phyloP scores from a whole-genome alignment of 92 coral and sea anemone species.

The Anthopleura xanthogrammica region DNA sequence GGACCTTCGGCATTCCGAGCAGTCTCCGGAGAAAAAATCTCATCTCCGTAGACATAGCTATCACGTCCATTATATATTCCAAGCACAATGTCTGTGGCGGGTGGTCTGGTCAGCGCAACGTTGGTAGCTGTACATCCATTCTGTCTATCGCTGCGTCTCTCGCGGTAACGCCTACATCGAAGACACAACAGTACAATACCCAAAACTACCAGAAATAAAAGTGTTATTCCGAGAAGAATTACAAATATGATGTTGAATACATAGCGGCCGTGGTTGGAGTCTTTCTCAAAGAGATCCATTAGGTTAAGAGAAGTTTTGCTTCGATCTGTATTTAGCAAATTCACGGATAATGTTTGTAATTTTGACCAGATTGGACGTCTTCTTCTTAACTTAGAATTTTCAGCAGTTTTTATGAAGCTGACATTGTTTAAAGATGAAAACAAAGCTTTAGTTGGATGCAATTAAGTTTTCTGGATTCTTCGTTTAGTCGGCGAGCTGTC shows the following conservation, averaged over 20 bases:
- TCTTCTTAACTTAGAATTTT: not conserved
- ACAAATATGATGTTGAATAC: slow-evolving; percentile 53
- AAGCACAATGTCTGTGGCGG: slow-evolving; percentile 55
- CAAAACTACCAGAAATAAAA: slow-evolving; percentile 29
- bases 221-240: slow-evolving; percentile 42
- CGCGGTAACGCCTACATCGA: slow-evolving; percentile 29
- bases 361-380: not conserved
- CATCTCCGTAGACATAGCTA: slow-evolving; percentile 41
- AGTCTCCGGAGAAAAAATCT: slow-evolving; percentile 22
- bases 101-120: slow-evolving; percentile 52
- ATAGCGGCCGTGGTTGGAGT: slow-evolving; percentile 30
- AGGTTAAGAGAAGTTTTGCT: not conserved
- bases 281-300: slow-evolving; percentile 25
- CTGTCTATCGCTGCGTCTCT: slow-evolving; percentile 9
- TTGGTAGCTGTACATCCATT: slow-evolving; percentile 29
- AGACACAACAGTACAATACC: slow-evolving; percentile 33
- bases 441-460: no score
- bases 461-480: no score
- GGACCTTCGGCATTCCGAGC: slow-evolving; percentile 15
- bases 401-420: no score
- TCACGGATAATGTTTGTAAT: not conserved
- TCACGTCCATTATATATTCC: slow-evolving; percentile 35
- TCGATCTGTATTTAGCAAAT: not conserved
- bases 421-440: no score
- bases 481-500: no score